Percentiles rank a stretch among this genome's conserved stretches.
phyloP scores from a whole-genome alignment of 1,140 invertebrate genomes.

The Apocrypta bakeri region DNA sequence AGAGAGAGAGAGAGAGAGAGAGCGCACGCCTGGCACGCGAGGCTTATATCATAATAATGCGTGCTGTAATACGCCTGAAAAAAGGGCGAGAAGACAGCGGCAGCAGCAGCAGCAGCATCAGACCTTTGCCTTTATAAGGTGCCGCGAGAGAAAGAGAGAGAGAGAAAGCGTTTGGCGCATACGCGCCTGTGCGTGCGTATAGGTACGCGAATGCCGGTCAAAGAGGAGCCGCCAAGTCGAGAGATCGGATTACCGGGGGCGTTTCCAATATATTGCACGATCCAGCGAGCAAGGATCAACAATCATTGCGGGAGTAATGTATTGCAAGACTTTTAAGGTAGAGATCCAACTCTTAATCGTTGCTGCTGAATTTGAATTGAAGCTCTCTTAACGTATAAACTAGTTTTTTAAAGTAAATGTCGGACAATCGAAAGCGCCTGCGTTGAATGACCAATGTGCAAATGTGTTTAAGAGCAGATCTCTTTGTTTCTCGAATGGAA shows the following conservation, averaged over 20 bases:
- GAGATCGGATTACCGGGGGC: slow-evolving; percentile 10
- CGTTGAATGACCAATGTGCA: too few relatives aligned
- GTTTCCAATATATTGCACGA: slow-evolving; percentile 28
- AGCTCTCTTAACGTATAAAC: too few relatives aligned
- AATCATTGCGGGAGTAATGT: not conserved
- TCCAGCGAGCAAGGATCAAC: not conserved
- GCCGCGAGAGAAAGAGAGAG: slow-evolving; percentile 25
- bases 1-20: not conserved
- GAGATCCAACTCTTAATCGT: not conserved
- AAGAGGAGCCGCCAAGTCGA: slow-evolving; percentile 14
- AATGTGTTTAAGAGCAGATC: too few relatives aligned
- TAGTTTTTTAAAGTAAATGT: too few relatives aligned
- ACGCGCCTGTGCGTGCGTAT: not conserved
- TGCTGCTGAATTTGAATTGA: not conserved
- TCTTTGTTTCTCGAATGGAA: too few relatives aligned
- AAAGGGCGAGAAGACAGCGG: slow-evolving; percentile 38
- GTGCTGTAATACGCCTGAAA: slow-evolving; percentile 52
- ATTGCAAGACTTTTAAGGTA: too few relatives aligned
- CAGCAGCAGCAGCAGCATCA: not conserved
- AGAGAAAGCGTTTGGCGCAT: not conserved
- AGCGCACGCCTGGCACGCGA: slow-evolving; percentile 56
- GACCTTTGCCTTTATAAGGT: slow-evolving; percentile 42
- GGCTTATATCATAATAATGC: slow-evolving; percentile 62
- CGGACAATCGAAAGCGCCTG: too few relatives aligned
- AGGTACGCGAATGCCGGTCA: not conserved